These are phyloP conservation scores for Romanogobio albipinnatus DNA, from an alignment of 2,113 vertebrate genomes.

Conservation along the genomic window DNA sequence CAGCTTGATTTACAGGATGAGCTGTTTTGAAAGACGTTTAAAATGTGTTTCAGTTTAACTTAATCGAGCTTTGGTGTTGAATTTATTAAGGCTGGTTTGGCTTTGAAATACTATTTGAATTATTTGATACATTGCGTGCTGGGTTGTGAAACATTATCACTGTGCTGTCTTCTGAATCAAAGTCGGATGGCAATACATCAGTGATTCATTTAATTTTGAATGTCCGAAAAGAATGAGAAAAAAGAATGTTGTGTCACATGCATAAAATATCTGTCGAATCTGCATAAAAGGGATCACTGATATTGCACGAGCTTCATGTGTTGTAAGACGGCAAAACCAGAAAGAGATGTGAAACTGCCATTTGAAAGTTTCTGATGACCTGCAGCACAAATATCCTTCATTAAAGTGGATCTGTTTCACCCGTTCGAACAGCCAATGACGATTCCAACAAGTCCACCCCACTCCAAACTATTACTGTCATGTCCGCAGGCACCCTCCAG, in stretches of 20 bases:
- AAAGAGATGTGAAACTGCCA: slow-evolving; percentile 15
- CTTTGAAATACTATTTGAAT: slow-evolving; percentile 32
- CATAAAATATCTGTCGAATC: slow-evolving; percentile 17
- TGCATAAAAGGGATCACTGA: slow-evolving; percentile 13
- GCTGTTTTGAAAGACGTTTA: slow-evolving; percentile 24
- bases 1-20: slow-evolving; percentile 37
- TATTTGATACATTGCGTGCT: slow-evolving; percentile 37
- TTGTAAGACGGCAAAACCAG: not conserved
- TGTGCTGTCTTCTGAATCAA: not conserved
- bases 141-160: slow-evolving; percentile 6
- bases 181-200: not conserved
- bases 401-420: slow-evolving; percentile 63
- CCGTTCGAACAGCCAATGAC: slow-evolving; percentile 80
- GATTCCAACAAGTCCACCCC: slow-evolving; percentile 81
- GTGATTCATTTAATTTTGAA: not conserved
- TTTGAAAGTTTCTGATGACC: slow-evolving; percentile 28
- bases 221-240: slow-evolving; percentile 19
- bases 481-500: slow-evolving; percentile 81
- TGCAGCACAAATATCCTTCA: slow-evolving; percentile 32
- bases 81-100: slow-evolving; percentile 42
- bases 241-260: not conserved
- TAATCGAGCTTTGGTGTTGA: slow-evolving; percentile 26
- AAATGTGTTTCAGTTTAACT: slow-evolving; percentile 40
- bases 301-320: not conserved
- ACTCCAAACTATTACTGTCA: slow-evolving; percentile 82